Base-by-base conservation (phyloP, 2,888 invertebrate genomes). In the Xestia c-nigrum region DNA sequence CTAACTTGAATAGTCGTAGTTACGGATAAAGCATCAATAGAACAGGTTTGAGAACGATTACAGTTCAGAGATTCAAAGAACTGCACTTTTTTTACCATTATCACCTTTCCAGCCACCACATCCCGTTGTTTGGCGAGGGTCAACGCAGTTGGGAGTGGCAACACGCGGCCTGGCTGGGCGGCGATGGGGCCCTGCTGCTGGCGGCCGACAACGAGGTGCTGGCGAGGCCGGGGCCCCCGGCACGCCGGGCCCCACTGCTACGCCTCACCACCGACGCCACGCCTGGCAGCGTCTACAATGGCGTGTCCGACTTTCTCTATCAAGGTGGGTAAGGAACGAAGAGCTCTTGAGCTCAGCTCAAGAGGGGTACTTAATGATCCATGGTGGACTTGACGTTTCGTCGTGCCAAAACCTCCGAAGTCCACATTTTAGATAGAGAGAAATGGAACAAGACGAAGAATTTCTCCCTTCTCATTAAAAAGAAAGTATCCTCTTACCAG, bases 291-390 rank as follows among this genome's bases (percentile, higher is more conserved):
- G 97, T 99, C 76, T 99, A 98, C 97, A 99, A 99, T 94, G 99
- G 99, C 74, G 97, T 99, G 52, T 98, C 99, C 31, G 99, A 99
- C 94, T 99, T 99, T 99, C 96, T 99, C 47, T 99, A 99, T 96
- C 99, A 99, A 97, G 99, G 99, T 98, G 65, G n/a, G 65, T 40
- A 24, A 14, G 24, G 5, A 65, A 50, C 19, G 3, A 38, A 12
- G 6, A 31, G 50, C n/a, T 50, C 6, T n/a, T n/a, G n/a, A n/a
- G n/a, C n/a, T n/a, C n/a, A n/a, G n/a, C n/a, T n/a, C n/a, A n/a
- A n/a, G n/a, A n/a, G n/a, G 24, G 31, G 12, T 31, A 31, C 31
- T 2, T 31, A 31, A 2, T 31, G 31, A 31, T 31, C 1, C 31
- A 31, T 31, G 31, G 31, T 31, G 1, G 31, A 31, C 31, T 31